These are phyloP conservation scores for Vannuccia rotundouncinata DNA, from an alignment of 2,888 invertebrate genomes.

Conservation along the genomic window DNA sequence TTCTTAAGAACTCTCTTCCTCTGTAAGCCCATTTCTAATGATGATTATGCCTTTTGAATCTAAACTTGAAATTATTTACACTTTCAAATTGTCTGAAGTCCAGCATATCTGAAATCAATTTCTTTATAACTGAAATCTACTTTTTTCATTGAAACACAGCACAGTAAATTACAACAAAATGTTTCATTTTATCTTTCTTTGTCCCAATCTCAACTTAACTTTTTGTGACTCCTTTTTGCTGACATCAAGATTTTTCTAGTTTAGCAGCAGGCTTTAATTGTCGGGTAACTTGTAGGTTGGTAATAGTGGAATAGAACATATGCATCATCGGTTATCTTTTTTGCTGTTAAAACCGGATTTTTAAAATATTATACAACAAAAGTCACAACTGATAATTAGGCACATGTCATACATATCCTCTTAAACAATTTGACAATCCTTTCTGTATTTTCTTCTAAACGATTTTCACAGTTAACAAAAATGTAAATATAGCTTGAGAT, in stretches of 20 bases:
- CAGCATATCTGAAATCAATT: background rate
- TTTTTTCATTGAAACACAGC: background rate
- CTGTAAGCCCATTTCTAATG: slow-evolving; percentile 1
- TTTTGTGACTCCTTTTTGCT: background rate
- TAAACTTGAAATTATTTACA: background rate
- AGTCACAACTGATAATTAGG: background rate
- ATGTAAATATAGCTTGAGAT: background rate
- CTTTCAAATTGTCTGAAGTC: background rate
- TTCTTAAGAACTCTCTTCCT: slow-evolving; percentile 10
- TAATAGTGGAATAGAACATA: too few relatives aligned
- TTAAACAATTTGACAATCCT: background rate
- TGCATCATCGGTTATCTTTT: too few relatives aligned
- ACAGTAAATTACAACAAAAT: background rate
- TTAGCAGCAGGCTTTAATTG: background rate
- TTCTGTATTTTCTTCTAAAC: background rate
- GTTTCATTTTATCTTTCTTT: background rate
- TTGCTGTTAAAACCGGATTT: background rate
- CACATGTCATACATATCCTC: background rate
- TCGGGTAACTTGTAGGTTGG: too few relatives aligned
- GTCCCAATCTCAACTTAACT: background rate
- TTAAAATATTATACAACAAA: background rate
- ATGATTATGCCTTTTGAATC: slow-evolving; percentile 18
- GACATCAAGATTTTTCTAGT: background rate
- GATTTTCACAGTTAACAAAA: background rate
- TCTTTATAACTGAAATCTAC: background rate